Evolutionary conservation across 2,797 vertebrate species (phyloP), one percentile per base, ranked within the genome.

Genomic region (Urosaurus nigricauda): DNA sequence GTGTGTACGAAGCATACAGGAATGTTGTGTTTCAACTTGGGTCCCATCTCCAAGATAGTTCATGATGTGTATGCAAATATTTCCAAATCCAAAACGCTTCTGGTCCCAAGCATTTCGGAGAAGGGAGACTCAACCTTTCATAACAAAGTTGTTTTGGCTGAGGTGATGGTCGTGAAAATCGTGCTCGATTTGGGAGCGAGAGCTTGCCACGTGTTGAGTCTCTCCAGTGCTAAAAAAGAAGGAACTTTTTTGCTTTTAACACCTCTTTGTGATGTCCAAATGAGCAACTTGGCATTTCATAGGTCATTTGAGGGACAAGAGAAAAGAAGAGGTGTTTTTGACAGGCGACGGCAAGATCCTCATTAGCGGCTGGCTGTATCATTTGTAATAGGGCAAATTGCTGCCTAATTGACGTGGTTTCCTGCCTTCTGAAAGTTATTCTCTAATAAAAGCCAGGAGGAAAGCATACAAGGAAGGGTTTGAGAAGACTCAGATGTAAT

Each of bases 231-330:
- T 29, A 32, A 68, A 32, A 5, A 51, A 51, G 5, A 5, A 29
- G 32, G 65, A 85, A 70, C 32, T 43, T 82, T 43, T 82, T 68
- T 3, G 89, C 63, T 24, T 92, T 87, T 16, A 3, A 58, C 79
- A 71, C 29, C 81, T 79, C 37, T 56, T 87, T 79, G 86, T 91
- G 47, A 90, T 86, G 35, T 87, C 79, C 84, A 92, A 94, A 93
- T 89, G 91, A 93, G 86, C 37, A 51, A 13, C 32, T 75, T 94
- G 94, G 91, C 93, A 92, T 95, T 95, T 94, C 0, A 84, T 89
- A 93, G 92, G 92, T 87, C 92, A 51, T 86, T 86, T 83, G 84
- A 3, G 79, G 58, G 26, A 53, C n/a, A 32, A 75, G 75, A 60
- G 74, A 9, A 56, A 78, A 70, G n/a, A n/a, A 77, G 35, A 63